Conservation (phyloP, 2,797 vertebrate species). For the Enteromius fasciolatus region DNA sequence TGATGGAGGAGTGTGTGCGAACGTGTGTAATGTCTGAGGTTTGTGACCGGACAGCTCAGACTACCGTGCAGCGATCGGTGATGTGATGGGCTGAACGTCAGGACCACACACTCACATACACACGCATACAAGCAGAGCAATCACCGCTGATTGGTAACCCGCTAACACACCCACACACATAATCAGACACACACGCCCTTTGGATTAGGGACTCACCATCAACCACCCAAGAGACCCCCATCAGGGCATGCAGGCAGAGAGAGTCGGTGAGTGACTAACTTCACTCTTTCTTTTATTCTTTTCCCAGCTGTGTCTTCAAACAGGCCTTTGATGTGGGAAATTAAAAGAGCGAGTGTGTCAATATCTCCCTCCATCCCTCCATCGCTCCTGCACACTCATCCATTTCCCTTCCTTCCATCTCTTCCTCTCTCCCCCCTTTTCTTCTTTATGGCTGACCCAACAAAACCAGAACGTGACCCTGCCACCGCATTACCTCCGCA, state of each 20-base stretch:
- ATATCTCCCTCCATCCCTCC: conserved; percentile 79
- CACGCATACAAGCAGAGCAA: conserved; percentile 37
- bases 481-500: conserved; percentile 52
- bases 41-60: conserved; percentile 72
- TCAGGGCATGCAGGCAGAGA: conserved; percentile 70
- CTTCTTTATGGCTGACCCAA: conserved; percentile 72
- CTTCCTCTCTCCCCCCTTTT: conserved; percentile 63
- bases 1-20: conserved; percentile 49
- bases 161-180: conserved; percentile 42
- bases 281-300: conserved; percentile 86
- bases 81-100: conserved; percentile 79
- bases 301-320: conserved; percentile 88
- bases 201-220: conserved; percentile 61
- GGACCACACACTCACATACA: conserved; percentile 73
- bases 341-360: conserved; percentile 84
- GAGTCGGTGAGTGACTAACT: conserved; percentile 85
- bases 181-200: conserved; percentile 47
- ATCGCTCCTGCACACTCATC: conserved; percentile 74
- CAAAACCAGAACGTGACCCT: conserved; percentile 70
- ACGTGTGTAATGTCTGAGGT: conserved; percentile 40
- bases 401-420: conserved; percentile 68
- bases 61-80: conserved; percentile 76
- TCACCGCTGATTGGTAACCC: conserved; percentile 17
- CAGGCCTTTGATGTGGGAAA: conserved; percentile 84
- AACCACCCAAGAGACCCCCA: conserved; percentile 83